Evolutionary conservation across 2,888 invertebrate genomes (phyloP).

Genomic region (Pherbina coryleti): DNA sequence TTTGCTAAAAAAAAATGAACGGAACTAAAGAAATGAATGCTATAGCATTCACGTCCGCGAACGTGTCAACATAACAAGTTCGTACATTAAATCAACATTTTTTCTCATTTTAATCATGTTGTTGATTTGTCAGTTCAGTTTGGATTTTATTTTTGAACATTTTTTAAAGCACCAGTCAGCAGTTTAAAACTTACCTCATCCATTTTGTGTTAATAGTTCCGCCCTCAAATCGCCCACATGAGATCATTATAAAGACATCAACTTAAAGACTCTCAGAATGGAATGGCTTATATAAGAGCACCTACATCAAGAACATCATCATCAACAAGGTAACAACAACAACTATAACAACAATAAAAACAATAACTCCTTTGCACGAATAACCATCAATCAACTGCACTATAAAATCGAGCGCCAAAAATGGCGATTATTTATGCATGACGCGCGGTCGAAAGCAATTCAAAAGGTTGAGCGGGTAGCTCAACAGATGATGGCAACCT

Average conservation of each 20-base stretch:
- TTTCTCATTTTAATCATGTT: neutral
- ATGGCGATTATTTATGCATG: slow-evolving; percentile 64
- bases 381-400: slow-evolving; percentile 58
- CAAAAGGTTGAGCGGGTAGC: slow-evolving; percentile 26
- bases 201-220: slow-evolving; percentile 49
- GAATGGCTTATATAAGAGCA: neutral
- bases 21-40: no score
- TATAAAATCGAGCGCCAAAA: slow-evolving; percentile 32
- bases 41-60: no score
- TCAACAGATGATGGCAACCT: neutral
- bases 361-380: slow-evolving; percentile 38
- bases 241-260: slow-evolving; percentile 67
- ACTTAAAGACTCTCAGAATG: slow-evolving; percentile 49
- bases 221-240: slow-evolving; percentile 59
- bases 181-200: neutral
- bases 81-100: no score
- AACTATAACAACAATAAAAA: slow-evolving; percentile 44
- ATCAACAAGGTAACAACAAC: slow-evolving; percentile 37
- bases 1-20: no score
- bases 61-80: no score
- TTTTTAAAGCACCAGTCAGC: neutral
- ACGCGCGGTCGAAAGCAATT: slow-evolving; percentile 52
- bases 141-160: neutral
- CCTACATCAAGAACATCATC: slow-evolving; percentile 27
- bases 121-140: neutral